Base-by-base conservation (phyloP, 2,797 vertebrate genomes). In the Cyclopterus lumpus region DNA sequence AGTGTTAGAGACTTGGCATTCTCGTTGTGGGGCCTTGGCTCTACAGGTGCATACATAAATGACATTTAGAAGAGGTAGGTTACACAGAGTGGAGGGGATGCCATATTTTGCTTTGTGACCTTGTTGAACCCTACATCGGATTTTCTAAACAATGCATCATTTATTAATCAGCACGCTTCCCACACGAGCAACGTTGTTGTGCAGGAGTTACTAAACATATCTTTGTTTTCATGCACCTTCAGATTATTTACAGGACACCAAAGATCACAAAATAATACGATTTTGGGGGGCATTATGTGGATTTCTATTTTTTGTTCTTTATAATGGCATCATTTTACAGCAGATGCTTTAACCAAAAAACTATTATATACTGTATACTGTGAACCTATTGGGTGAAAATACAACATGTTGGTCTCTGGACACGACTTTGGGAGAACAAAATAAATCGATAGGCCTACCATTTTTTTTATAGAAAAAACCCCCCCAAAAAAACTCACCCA, bases 1-100 rank as follows among this genome's bases (percentile, higher is more conserved):
- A 95, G 90, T 71, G 94, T 93, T 77, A 95, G 95, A 53, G 94
- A 95, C 93, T 96, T 97, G 74, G 95, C 92, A 79, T 98, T 99
- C 92, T 97, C 96, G 77, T 96, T 95, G 78, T 93, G 93, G 75
- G 94, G 94, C 91, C 94, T 95, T 0, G 85, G 22, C 71, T 92
- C 93, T 98, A 11, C 42, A 49, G 48, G 89, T 26, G 24, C 22
- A 62, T 40, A 16, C 4, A 42, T 42, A 1, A 14, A 54, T 14
- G 1, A 15, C 9, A 18, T 63, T 80, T 61, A 81, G 53, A 64
- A 26, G 32, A 40, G 12, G 15, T n/a, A 38, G 64, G 5, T 11
- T 14, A 8, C 9, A 54, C 10, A 65, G 38, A 38, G 11, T 5
- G 36, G 40, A 22, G 40, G 8, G 66, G 48, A 49, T 32, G 18